A percentile compares a stretch with the other conserved stretches of the same genome.
These are phyloP conservation scores for Radopholus similis DNA, from an alignment of 1,140 invertebrate species.

Conservation along the genomic window DNA sequence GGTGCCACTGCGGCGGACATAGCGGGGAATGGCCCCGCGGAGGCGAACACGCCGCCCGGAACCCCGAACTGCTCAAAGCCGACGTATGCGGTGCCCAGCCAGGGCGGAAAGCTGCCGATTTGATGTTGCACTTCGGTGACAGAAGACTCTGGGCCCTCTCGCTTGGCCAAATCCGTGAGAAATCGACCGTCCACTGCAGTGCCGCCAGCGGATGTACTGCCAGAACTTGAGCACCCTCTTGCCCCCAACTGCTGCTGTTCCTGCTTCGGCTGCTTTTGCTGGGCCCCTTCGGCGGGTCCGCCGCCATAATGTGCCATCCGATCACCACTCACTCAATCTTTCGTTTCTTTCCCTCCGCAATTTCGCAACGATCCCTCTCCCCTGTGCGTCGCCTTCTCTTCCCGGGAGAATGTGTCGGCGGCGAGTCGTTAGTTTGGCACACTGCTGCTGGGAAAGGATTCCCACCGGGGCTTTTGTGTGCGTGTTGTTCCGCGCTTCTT, in stretches of 20 bases:
- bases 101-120: neutral
- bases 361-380: neutral
- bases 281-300: too few relatives aligned
- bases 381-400: neutral
- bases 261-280: too few relatives aligned
- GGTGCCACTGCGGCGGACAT: neutral
- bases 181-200: neutral
- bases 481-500: neutral
- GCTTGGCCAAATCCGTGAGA: too few relatives aligned
- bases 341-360: neutral
- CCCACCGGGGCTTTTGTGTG: too few relatives aligned
- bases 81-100: neutral
- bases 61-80: neutral
- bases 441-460: too few relatives aligned
- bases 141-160: neutral
- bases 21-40: neutral
- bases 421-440: neutral
- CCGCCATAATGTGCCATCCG: neutral
- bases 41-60: neutral
- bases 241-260: neutral
- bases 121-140: neutral
- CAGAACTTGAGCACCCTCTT: neutral
- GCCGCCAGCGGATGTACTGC: neutral
- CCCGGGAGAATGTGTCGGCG: neutral
- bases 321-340: neutral